phyloP scores from a whole-genome alignment of 2,113 vertebrate species.

The Cheirogaleus medius region DNA sequence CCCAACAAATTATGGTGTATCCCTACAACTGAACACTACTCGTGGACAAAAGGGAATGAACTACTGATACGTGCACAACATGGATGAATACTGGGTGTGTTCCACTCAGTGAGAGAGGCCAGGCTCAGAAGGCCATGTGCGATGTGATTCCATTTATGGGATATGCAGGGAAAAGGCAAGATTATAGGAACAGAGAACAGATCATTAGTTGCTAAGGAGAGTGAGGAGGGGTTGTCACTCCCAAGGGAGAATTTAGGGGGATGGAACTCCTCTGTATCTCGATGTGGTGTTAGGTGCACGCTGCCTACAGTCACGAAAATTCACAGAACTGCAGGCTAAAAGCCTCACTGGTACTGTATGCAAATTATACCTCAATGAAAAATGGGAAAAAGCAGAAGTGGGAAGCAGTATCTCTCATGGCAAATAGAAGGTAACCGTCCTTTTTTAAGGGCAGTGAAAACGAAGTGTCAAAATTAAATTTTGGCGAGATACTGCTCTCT shows the following conservation, averaged over 20 bases:
- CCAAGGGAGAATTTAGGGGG: not conserved
- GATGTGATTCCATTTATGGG: not conserved
- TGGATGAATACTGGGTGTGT: no score
- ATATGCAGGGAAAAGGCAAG: not conserved
- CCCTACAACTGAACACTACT: not conserved
- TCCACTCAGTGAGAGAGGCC: not conserved
- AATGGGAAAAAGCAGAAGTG: not conserved
- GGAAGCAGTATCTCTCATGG: not conserved
- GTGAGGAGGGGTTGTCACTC: not conserved
- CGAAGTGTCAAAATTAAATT: not conserved
- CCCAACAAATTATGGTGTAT: not conserved
- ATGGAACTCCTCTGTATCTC: no score
- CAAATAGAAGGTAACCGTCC: not conserved
- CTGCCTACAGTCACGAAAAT: not conserved
- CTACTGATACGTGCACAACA: no score
- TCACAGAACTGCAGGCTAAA: not conserved
- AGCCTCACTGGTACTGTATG: not conserved
- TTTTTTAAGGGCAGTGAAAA: not conserved
- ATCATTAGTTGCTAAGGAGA: not conserved
- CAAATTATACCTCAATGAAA: not conserved
- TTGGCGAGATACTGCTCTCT: not conserved
- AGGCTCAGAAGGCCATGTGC: not conserved
- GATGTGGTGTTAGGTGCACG: accelerated
- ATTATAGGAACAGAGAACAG: not conserved
- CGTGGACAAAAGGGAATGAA: not conserved